Base-by-base conservation (phyloP, 2,888 invertebrate genomes). In the Drosophila dives region DNA sequence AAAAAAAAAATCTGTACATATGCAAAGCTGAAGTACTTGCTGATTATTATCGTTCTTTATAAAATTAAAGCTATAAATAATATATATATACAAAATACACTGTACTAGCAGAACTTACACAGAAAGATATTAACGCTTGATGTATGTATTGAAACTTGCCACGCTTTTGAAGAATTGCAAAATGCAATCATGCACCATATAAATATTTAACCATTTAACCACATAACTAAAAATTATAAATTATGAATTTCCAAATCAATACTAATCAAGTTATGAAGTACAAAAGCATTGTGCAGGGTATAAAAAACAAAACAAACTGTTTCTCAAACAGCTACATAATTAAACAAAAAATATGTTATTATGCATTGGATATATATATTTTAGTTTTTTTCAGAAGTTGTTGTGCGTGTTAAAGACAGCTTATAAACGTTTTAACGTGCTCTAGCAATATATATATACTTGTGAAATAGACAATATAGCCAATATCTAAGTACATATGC, bases 401-500 rank as follows among this genome's bases (percentile, higher is more conserved):
- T 81, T 81, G 78, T 73, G 84, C 60, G 72, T 72, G 56, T 72
- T 71, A 56, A 61, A 74, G 69, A 63, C 69, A 67, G 61, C 66
- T 69, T 70, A 54, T 56, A 42, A 64, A 49, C 63, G 70, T 63
- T 63, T 72, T 67, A 71, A 72, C 72, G 42, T 71, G 60, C 72
- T 75, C 74, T 71, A 77, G 60, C 49, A 71, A 77, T 58, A 66
- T 50, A 88, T 87, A 91, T 88, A 91, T 91, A 92, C 92, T 92
- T 92, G 92, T 93, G 92, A 93, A 88, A 91, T 92, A 91, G 92
- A 93, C 93, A 93, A 93, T 93, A 93, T 92, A 91, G 79, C 82
- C 75, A n/a, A 55, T 72, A 75, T 70, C 74, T 54, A 75, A 48
- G 12, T 62, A 71, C 60, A 70, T 68, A 51, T 60, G 50, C 42